Evolutionary conservation across 1,140 invertebrate species (phyloP), one percentile per base, ranked within the genome.

Genomic region (Drosophila nasuta): DNA sequence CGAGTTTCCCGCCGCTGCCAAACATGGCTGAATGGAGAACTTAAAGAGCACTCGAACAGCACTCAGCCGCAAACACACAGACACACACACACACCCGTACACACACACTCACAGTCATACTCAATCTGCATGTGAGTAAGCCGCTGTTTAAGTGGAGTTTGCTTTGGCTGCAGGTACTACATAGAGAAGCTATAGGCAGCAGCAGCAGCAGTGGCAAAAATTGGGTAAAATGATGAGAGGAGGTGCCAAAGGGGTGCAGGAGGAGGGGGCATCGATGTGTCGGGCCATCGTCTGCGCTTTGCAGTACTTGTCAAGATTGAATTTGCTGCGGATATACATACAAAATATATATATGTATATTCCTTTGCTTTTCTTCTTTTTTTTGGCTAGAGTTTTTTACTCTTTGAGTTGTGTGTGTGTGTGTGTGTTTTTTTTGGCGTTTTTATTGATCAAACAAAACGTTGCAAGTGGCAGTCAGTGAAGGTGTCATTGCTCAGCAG

Each of bases 391-490:
- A 35, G 6, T 54, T 67, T 56, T 20, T 63, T 8, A 43, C 38
- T 56, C 11, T 30, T 43, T 33, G 20, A 38, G 35, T 10, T 38
- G 33, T 8, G 33, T 7, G 33, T 38, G 33, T n/a, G 43, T 13
- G 28, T 49, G 33, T 54, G 38, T 54, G 49, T 62, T 65, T 81
- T 79, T 88, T 88, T 89, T 78, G 85, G 83, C 85, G 58, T 80
- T 86, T 90, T 90, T 91, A 91, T 91, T 91, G 88, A 91, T 91
- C 89, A 91, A 91, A 91, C 89, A 91, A 91, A 91, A 78, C 69
- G 78, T 89, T 66, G 82, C 81, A 90, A 90, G 86, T 90, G 86
- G 79, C 79, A 81, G 81, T 81, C 79, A 90, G 86, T 82, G 79
- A 86, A 90, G 86, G 86, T 90, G 86, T 90, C 86, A 90, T 81